Evolutionary conservation across 2,797 vertebrate genomes (phyloP).

Genomic region (Numenius phaeopus): DNA sequence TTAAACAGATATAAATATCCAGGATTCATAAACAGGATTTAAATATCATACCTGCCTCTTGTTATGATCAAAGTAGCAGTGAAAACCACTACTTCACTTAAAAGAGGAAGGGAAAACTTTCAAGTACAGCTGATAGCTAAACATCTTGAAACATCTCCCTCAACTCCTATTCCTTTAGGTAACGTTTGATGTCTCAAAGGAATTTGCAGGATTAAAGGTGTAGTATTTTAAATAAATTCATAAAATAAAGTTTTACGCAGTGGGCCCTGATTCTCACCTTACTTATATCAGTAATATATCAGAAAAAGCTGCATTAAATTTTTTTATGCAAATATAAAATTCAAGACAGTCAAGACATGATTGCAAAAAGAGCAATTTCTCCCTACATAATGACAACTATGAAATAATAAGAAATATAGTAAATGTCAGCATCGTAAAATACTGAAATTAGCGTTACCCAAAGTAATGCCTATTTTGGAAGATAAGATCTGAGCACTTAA

Average conservation of each 20-base stretch:
- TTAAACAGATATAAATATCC: constrained; percentile 18
- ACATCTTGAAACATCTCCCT: background rate
- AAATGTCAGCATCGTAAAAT: background rate
- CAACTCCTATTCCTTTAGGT: background rate
- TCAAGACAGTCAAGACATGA: background rate
- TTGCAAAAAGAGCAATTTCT: background rate
- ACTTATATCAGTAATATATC: background rate
- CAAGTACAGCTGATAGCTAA: background rate
- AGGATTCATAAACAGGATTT: background rate
- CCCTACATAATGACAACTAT: background rate
- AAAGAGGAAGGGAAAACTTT: background rate
- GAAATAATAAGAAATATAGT: background rate
- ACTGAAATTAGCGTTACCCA: background rate
- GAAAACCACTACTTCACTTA: background rate
- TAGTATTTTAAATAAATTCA: background rate
- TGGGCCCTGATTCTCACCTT: background rate
- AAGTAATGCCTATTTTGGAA: background rate
- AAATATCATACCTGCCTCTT: background rate
- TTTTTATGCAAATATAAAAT: background rate
- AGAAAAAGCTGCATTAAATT: background rate
- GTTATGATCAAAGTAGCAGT: background rate
- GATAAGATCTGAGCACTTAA: background rate
- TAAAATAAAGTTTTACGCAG: background rate
- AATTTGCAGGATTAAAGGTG: background rate
- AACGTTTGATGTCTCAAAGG: background rate